Evolutionary conservation across 2,797 vertebrate genomes (phyloP), one percentile per base, ranked within the genome.

Genomic region (Gymnoscopelus microlampas): DNA sequence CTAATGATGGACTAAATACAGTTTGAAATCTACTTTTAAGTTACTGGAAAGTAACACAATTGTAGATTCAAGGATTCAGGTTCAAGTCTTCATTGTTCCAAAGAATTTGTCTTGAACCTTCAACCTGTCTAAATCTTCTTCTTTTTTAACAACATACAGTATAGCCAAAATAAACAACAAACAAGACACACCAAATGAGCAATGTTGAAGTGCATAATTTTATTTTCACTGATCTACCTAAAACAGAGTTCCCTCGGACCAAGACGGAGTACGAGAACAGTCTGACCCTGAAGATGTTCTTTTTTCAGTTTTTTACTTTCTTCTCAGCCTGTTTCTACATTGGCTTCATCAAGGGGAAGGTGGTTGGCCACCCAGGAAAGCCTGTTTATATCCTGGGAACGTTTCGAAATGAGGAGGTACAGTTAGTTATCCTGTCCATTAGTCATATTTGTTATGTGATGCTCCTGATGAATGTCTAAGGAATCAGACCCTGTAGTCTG

Each of bases 311-410:
- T 50, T 96, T 97, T 88, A 98, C 98, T 92, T 98, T 98, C 77
- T 98, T 98, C 83, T 98, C 97, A 29, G 98, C 96, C 0, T 98
- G 96, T 71, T 97, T 98, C 93, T 98, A 98, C 85, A 97, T 98
- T 59, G 97, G 96, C 3, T 98, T 98, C 62, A 95, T 93, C 61
- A 98, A 98, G 91, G 97, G 97, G 64, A 98, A 96, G 87, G 93
- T 94, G 29, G 96, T 97, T 0, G 94, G 97, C 49, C 92, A 93
- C 67, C 97, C 97, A 0, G 96, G 96, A 71, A 66, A 90, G 7
- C 96, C 96, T 0, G 95, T 97, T 60, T 97, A 97, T 75, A 94
- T 96, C 74, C 74, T 96, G 60, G 95, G 95, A 73, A 93, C 92
- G 77, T 97, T 95, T 80, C 93, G 97, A 47, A 98, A 96, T 6